Percentiles rank a stretch among this genome's conserved stretches.
Evolutionary conservation across 2,797 vertebrate species (phyloP).

Genomic region (Tragopan temminckii): DNA sequence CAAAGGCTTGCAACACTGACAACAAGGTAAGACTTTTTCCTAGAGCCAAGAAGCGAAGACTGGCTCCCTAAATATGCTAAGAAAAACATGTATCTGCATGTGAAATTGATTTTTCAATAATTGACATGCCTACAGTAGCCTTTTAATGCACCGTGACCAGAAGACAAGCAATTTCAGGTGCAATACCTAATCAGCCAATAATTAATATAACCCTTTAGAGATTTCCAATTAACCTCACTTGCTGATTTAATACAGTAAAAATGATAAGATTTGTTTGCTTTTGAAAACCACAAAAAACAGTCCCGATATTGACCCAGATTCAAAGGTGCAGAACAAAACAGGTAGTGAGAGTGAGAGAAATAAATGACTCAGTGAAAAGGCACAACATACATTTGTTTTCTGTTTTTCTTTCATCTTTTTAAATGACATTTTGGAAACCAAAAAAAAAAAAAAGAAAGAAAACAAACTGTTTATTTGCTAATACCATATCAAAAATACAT

Average conservation of each 20-base stretch:
- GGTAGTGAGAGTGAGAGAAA: background rate
- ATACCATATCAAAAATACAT: background rate
- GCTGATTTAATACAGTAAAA: background rate
- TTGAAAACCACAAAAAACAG: background rate
- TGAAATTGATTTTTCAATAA: background rate
- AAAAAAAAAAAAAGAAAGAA: background rate
- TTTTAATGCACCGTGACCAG: background rate
- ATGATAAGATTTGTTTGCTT: background rate
- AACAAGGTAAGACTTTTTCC: background rate
- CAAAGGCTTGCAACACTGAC: background rate
- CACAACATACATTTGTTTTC: background rate
- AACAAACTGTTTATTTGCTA: background rate
- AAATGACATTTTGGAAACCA: background rate
- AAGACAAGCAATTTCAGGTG: background rate
- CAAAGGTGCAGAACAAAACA: background rate
- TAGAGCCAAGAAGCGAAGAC: background rate
- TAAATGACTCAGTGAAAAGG: background rate
- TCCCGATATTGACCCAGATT: background rate
- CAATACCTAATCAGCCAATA: background rate
- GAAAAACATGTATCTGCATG: background rate
- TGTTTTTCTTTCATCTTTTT: background rate
- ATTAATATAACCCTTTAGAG: background rate
- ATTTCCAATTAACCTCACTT: background rate
- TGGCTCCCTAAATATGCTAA: background rate
- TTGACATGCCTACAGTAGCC: background rate